Evolutionary conservation across 2,113 vertebrate species (phyloP).

Genomic region (Chunga burmeisteri): DNA sequence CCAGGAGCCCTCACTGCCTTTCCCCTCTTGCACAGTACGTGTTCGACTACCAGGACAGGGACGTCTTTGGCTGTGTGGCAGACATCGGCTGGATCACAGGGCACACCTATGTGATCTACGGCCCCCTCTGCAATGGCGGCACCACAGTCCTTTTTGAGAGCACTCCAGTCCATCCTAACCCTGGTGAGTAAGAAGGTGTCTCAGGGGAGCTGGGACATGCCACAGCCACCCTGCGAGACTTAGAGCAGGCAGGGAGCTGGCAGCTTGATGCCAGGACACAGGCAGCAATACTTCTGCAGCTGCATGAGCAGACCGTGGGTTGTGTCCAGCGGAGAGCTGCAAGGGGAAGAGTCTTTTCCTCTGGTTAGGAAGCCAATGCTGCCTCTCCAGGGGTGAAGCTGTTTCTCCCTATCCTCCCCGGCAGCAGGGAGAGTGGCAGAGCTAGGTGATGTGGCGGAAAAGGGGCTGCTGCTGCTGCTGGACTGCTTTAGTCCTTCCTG

Average conservation of each 20-base stretch:
- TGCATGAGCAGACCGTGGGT: fast-evolving
- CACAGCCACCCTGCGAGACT: background rate
- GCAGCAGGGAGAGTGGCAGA: background rate
- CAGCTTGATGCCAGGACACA: background rate
- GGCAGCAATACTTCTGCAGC: background rate
- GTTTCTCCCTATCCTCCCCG: background rate
- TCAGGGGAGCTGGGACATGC: background rate
- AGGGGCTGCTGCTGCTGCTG: background rate
- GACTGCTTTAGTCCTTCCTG: background rate
- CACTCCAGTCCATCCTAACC: conserved; percentile 79
- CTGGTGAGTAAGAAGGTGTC: conserved; percentile 52
- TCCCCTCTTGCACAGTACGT: conserved; percentile 71
- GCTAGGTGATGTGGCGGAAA: background rate
- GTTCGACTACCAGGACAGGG: conserved; percentile 80
- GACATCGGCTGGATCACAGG: conserved; percentile 86
- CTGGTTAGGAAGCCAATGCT: background rate
- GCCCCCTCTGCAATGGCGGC: conserved; percentile 82
- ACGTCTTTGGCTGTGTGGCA: conserved; percentile 82
- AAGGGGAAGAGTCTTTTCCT: background rate
- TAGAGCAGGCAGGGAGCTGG: background rate
- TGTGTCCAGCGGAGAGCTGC: background rate
- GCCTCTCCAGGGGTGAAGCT: background rate
- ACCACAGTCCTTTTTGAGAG: conserved; percentile 85
- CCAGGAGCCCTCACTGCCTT: background rate
- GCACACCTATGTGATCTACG: conserved; percentile 81